Evolutionary conservation across 2,888 invertebrate species (phyloP), one percentile per base, ranked within the genome.

Genomic region (Hemistola chrysoprasaria): DNA sequence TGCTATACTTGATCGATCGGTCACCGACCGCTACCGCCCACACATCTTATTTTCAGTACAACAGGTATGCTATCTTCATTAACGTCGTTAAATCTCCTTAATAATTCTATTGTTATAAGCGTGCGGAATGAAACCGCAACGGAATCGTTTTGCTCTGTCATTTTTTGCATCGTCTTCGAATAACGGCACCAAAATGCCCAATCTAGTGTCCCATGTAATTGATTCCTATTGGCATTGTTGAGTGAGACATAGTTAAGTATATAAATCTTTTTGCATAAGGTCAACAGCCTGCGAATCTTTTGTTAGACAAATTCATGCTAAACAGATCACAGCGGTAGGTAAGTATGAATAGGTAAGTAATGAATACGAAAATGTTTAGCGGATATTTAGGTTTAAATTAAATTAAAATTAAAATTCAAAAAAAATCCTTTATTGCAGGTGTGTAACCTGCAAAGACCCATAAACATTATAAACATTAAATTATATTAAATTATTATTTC

Each of bases 1-100:
- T 78, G 79, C 71, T 65, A 82, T 80, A 81, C 72, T 71, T 76
- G 71, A 78, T 83, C 68, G 60, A 72, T 71, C 65, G 85, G 78
- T 87, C 85, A 67, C 47, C 72, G 84, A 84, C 83, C 85, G 62
- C 56, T 50, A 54, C 56, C 70, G 64, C 79, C 83, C 65, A 81
- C 79, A 59, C 68, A 53, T 54, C 50, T 53, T 38, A 73, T 65
- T 60, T 62, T 58, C 53, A 70, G 57, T 62, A 53, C 57, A 59
- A 56, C 56, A 55, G 60, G 47, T 52, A 58, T 55, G 56, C 53
- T 53, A 62, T 56, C 54, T 56, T 64, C 62, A 66, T 60, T 65
- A 69, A 59, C 64, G 52, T 54, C 53, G 57, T 58, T 56, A 51
- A 65, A 56, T 53, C 43, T 53, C 47, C 50, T 54, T 52, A 58